Conservation (phyloP, 2,888 invertebrate species). For the Nomada flava region DNA sequence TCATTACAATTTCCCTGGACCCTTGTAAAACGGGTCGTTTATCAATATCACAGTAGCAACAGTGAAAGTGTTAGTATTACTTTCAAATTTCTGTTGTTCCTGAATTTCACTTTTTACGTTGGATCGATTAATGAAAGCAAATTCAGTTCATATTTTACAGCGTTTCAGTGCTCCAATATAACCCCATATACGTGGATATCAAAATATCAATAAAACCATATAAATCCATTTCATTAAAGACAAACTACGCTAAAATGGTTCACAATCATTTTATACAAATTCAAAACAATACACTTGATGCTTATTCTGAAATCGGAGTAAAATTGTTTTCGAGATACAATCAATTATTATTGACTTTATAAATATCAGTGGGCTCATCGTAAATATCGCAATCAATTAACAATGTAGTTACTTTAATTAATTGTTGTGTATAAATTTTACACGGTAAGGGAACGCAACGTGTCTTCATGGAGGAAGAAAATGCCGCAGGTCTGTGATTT, state of each 20-base stretch:
- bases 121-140: background rate
- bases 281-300: no score
- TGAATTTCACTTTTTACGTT: conserved; percentile 19
- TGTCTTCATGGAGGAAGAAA: conserved; percentile 69
- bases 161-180: background rate
- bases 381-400: conserved; percentile 19
- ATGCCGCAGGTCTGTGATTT: conserved; percentile 74
- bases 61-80: conserved; percentile 25
- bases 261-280: no score
- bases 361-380: background rate
- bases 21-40: conserved; percentile 11
- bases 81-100: conserved; percentile 1
- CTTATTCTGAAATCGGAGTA: no score
- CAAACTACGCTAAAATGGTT: no score
- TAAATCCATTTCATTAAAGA: background rate
- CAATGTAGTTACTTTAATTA: conserved; percentile 13
- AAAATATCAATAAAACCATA: background rate
- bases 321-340: no score
- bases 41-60: background rate
- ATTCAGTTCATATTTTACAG: background rate
- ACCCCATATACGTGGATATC: background rate
- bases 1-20: conserved; percentile 3
- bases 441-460: conserved; percentile 48
- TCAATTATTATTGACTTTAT: no score
- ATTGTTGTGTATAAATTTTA: conserved; percentile 10